Evolutionary conservation across 2,888 invertebrate genomes (phyloP).

Genomic region (Apamea epomidion): DNA sequence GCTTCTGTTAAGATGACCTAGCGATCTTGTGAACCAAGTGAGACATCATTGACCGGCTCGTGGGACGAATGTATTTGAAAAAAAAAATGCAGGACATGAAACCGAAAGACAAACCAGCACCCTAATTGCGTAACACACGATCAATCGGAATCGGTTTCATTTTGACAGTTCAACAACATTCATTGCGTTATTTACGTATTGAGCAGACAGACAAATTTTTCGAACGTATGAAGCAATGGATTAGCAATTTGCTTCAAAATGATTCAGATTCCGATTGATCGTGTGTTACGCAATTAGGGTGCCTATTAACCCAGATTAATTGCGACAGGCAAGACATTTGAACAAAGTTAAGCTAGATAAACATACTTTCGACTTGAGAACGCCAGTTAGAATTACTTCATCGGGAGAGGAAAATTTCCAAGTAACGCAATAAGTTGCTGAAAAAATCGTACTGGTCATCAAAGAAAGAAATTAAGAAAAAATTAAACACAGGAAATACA

Average conservation of each 20-base stretch:
- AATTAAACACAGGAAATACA: not conserved
- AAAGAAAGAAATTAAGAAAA: not conserved
- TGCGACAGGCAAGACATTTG: conserved; percentile 31
- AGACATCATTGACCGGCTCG: not conserved
- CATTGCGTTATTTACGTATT: no score
- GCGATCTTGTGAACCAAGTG: conserved; percentile 11
- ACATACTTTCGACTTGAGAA: conserved; percentile 35
- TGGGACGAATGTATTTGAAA: not conserved
- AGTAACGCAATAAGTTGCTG: not conserved
- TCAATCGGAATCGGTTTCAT: no score
- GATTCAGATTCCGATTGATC: no score
- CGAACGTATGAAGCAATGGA: no score
- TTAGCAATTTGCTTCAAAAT: no score
- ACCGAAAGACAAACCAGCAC: conserved; percentile 20
- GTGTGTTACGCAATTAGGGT: no score
- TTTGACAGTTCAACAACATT: no score
- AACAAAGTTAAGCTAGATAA: conserved; percentile 62
- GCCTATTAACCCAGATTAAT: conserved; percentile 45
- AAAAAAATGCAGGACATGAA: conserved; percentile 32
- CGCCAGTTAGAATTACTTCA: conserved; percentile 8
- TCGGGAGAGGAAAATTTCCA: conserved; percentile 4
- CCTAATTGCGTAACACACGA: no score
- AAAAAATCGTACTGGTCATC: not conserved
- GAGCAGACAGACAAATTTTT: no score
- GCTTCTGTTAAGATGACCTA: not conserved